Evolutionary conservation across 2,113 vertebrate genomes (phyloP).

Genomic region (Upupa epops): DNA sequence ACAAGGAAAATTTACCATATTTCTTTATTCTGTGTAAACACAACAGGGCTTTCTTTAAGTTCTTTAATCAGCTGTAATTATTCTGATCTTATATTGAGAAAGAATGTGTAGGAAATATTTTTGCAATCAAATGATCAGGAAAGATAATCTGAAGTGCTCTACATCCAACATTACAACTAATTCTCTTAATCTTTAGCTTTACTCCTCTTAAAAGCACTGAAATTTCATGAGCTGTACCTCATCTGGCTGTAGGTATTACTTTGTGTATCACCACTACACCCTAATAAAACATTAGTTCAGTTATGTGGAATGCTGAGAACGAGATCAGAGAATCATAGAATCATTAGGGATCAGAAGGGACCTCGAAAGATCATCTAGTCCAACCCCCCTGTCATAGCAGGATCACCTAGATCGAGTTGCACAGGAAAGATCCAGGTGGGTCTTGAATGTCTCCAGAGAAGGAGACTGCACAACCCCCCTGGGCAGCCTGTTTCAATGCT

Average conservation of each 20-base stretch:
- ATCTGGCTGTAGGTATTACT: neutral
- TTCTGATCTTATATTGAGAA: slow-evolving; percentile 32
- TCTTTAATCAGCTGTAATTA: slow-evolving; percentile 45
- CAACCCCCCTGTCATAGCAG: too few species aligned
- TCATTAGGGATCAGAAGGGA: too few species aligned
- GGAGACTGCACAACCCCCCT: too few species aligned
- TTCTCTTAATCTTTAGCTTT: slow-evolving; percentile 44
- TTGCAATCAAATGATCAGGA: slow-evolving; percentile 51
- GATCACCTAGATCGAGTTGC: too few species aligned
- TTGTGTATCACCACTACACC: neutral
- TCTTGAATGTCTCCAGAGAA: too few species aligned
- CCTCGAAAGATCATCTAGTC: too few species aligned
- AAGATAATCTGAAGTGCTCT: slow-evolving; percentile 44
- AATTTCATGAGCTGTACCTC: slow-evolving; percentile 8
- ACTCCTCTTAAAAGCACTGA: slow-evolving; percentile 39
- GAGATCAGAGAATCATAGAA: neutral
- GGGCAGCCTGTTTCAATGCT: too few species aligned
- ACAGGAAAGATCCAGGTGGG: too few species aligned
- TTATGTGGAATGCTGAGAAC: neutral
- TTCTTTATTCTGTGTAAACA: slow-evolving; percentile 15
- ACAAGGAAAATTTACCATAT: slow-evolving; percentile 7
- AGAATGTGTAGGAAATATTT: slow-evolving; percentile 19
- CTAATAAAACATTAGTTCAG: neutral
- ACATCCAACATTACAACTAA: slow-evolving; percentile 16
- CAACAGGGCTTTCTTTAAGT: neutral